phyloP scores from a whole-genome alignment of 2,113 vertebrate species.

The Marcusenius ussheri region DNA sequence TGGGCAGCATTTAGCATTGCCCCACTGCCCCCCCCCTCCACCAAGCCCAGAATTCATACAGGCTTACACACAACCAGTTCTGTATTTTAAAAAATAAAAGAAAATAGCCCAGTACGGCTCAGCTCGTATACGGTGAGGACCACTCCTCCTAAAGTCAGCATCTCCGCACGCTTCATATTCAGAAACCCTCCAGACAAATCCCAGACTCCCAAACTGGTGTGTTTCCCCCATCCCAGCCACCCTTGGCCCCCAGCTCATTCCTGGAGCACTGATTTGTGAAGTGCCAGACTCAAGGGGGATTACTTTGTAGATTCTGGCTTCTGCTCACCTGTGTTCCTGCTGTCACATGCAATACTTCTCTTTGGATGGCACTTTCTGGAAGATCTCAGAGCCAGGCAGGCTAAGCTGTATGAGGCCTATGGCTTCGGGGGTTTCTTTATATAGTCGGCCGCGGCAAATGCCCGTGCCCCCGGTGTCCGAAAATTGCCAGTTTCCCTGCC shows the following conservation, averaged over 20 bases:
- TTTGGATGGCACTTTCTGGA: conserved; percentile 52
- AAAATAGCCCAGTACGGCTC: neutral
- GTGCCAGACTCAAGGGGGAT: conserved; percentile 63
- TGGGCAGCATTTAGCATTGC: neutral
- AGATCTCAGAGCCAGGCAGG: conserved; percentile 44
- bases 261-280: conserved; percentile 61
- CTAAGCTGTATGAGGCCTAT: neutral
- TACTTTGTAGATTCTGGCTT: conserved; percentile 59
- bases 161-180: conserved; percentile 11
- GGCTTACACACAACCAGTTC: neutral
- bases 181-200: conserved; percentile 29
- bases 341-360: conserved; percentile 53
- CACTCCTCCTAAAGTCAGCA: neutral
- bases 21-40: neutral
- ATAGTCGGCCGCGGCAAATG: neutral
- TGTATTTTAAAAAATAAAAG: neutral
- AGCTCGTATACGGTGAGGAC: conserved; percentile 7
- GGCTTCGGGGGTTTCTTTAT: no score
- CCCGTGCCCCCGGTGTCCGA: neutral
- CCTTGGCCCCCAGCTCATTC: conserved; percentile 45
- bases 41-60: neutral
- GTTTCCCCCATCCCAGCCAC: conserved; percentile 39
- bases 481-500: neutral
- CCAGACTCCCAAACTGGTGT: conserved; percentile 41
- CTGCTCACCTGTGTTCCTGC: conserved; percentile 58